Evolutionary conservation across 1,140 invertebrate genomes (phyloP).

Genomic region (Lithobius niger): DNA sequence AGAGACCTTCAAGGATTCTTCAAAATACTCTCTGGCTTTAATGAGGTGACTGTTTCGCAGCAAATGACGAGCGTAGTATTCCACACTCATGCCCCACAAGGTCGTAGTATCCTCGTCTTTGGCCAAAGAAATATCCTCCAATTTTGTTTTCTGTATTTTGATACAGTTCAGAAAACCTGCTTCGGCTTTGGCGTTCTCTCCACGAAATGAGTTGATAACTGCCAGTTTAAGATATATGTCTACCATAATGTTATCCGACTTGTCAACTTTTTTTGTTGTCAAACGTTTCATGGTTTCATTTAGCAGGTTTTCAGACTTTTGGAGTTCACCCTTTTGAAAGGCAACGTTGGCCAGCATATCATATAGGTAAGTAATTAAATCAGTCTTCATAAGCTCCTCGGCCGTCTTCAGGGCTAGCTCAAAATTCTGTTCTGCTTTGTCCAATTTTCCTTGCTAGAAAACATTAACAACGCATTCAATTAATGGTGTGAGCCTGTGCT

Average conservation of each 20-base stretch:
- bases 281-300: constrained; percentile 59
- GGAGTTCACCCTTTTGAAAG: constrained; percentile 52
- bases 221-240: constrained; percentile 52
- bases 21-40: constrained; percentile 50
- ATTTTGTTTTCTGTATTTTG: constrained; percentile 44
- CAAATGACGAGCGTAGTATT: constrained; percentile 68
- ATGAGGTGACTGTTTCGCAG: constrained; percentile 42
- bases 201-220: constrained; percentile 39
- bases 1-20: constrained; percentile 53
- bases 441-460: constrained; percentile 51
- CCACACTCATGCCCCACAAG: constrained; percentile 53
- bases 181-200: constrained; percentile 50
- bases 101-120: constrained; percentile 42
- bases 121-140: constrained; percentile 31
- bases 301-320: constrained; percentile 74
- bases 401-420: constrained; percentile 68
- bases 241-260: constrained; percentile 60
- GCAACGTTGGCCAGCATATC: constrained; percentile 84
- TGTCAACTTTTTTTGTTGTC: constrained; percentile 45
- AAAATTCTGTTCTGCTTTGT: constrained; percentile 69
- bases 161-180: constrained; percentile 63
- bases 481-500: too few relatives aligned
- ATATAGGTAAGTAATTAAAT: constrained; percentile 72
- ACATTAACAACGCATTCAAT: too few relatives aligned
- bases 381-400: constrained; percentile 54